Evolutionary conservation across 2,113 vertebrate genomes (phyloP), one percentile per base, ranked within the genome.

Genomic region (Phylloscopus trochiloides): DNA sequence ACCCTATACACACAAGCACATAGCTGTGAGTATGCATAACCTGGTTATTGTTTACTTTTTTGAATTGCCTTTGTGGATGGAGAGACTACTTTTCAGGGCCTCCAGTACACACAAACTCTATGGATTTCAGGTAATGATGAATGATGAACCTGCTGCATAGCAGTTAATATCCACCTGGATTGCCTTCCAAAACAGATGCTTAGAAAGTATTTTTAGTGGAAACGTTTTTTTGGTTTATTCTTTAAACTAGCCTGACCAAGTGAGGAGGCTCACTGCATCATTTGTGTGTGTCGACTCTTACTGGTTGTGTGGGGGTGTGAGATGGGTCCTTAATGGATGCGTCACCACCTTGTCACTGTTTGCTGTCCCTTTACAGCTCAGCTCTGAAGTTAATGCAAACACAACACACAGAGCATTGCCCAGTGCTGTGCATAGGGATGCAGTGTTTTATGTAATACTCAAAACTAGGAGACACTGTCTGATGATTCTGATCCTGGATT

Each of bases 401-500:
- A 34, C 10, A 66, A 16, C 4, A 3, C 0, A 0, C 1, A 17
- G 54, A 32, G 22, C 3, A 0, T 3, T 26, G 52, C n/a, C 12
- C 16, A 14, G 0, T 8, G 20, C 12, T 11, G 19, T 14, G 26
- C 9, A 0, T 5, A 4, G 1, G 12, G 62, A 17, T 3, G 11
- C 54, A 73, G 71, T 0, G 0, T 34, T 34, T 58, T 36, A 9
- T 0, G 24, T 58, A 26, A n/a, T 32, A 45, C 75, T 45, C 1
- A 1, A 13, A 47, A 78, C 45, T 22, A 8, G 6, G 24, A 47
- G 22, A 24, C 2, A 2, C 34, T 20, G 15, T 32, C 59, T 32
- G 22, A 65, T 9, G 0, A 15, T 43, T 72, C 10, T 17, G 22
- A 86, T 52, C 40, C 50, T 70, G 63, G 52, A 59, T 25, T 89